phyloP scores from a whole-genome alignment of 2,888 invertebrate species.

The Sabellastarte sp. region DNA sequence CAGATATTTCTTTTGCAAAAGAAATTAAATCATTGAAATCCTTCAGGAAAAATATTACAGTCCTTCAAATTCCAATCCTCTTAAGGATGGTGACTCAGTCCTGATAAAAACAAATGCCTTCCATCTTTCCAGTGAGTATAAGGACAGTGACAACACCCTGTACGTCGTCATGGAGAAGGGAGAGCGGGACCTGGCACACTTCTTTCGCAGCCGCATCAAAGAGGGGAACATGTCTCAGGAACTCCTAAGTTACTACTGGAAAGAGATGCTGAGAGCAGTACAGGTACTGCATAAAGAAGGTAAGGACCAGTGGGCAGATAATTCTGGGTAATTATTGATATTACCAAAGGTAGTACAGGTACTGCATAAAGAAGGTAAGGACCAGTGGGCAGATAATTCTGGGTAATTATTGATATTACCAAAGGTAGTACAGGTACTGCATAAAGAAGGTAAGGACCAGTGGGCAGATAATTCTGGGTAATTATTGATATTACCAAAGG shows the following conservation, averaged over 20 bases:
- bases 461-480: no score
- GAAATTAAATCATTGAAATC: no score
- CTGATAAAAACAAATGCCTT: no score
- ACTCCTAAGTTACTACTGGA: conserved; percentile 86
- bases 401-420: no score
- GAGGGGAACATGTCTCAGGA: conserved; percentile 64
- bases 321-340: no score
- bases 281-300: conserved; percentile 86
- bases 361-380: conserved; percentile 84
- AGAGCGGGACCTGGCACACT: conserved; percentile 80
- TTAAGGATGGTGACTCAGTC: no score
- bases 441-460: conserved; percentile 80
- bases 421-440: conserved; percentile 84
- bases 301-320: no score
- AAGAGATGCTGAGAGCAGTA: conserved; percentile 89
- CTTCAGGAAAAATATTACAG: no score
- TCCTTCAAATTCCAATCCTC: no score
- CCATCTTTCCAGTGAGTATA: conserved; percentile 70
- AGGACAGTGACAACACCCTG: conserved; percentile 65
- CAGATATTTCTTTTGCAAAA: no score
- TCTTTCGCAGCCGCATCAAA: conserved; percentile 57
- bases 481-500: no score
- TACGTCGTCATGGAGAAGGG: conserved; percentile 91
- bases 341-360: conserved; percentile 87
- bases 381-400: no score